Evolutionary conservation across 2,113 vertebrate genomes (phyloP), one percentile per base, ranked within the genome.

Genomic region (Amblyopsis rosae): DNA sequence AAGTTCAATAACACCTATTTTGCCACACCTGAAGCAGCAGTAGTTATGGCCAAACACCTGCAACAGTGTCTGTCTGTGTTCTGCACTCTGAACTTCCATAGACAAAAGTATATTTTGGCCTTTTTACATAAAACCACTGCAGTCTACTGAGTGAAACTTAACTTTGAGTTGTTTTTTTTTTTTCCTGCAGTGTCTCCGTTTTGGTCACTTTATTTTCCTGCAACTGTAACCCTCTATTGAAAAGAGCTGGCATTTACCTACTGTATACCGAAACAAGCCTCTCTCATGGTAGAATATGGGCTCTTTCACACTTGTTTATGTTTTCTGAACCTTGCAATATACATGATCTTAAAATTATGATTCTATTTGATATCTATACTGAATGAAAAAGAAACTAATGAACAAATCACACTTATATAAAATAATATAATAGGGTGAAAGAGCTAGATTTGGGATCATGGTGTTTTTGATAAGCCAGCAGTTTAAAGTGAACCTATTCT

Each of bases 241-340:
- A 41, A 63, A 55, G 51, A 6, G 35, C 6, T 41, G 35, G 49
- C 54, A 32, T 69, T 49, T 56, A 76, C 58, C n/a, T 69, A 75
- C 64, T 80, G 32, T 51, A 62, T 46, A 61, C 73, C 72, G 76
- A 87, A 86, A 59, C 72, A 59, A 79, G 65, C 71, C 71, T 76
- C 0, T 60, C 48, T 64, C 33, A 64, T 79, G 77, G 70, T 83
- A 75, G 65, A 58, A 26, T 71, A 17, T 67, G 58, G 65, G 66
- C 8, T 33, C 75, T 69, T 63, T 46, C 69, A 67, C 3, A 0
- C 68, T 35, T 10, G 62, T 58, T 12, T 11, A 9, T 57, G 56
- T 58, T 57, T 26, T 12, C 26, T 17, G 19, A 26, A 3, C 55
- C 16, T 15, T 2, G 4, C n/a, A 54, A 54, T 17, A 4, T 3